Evolutionary conservation across 2,888 invertebrate genomes (phyloP).

Genomic region (Cephalotes varians): DNA sequence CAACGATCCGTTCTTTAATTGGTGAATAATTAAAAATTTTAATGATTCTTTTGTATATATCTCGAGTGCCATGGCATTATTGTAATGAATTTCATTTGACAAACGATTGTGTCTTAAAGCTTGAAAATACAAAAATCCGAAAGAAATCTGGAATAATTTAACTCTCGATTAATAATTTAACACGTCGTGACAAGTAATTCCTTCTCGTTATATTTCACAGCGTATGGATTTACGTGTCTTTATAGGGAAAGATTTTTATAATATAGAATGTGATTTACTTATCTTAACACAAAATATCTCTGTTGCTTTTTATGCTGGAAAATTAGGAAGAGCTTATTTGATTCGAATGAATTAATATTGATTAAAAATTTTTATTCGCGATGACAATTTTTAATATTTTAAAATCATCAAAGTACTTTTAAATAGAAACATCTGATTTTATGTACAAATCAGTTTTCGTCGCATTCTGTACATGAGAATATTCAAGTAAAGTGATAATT

Average conservation of each 20-base stretch:
- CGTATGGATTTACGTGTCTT: background rate
- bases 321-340: background rate
- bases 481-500: background rate
- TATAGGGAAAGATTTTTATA: background rate
- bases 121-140: background rate
- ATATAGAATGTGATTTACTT: background rate
- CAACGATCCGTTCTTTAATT: slow-evolving; percentile 13
- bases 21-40: slow-evolving; percentile 14
- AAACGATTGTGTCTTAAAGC: background rate
- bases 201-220: background rate
- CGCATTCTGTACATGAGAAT: background rate
- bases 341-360: background rate
- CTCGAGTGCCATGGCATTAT: background rate
- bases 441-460: background rate
- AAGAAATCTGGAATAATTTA: background rate
- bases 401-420: background rate
- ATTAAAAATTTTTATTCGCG: background rate
- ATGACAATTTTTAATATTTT: background rate
- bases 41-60: slow-evolving; percentile 16
- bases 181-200: background rate
- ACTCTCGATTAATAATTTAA: slow-evolving; percentile 13
- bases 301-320: background rate
- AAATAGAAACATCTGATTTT: background rate
- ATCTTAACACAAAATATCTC: background rate
- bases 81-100: background rate